Conservation (phyloP, 2,113 vertebrate genomes). For the Chaenogobius annularis region DNA sequence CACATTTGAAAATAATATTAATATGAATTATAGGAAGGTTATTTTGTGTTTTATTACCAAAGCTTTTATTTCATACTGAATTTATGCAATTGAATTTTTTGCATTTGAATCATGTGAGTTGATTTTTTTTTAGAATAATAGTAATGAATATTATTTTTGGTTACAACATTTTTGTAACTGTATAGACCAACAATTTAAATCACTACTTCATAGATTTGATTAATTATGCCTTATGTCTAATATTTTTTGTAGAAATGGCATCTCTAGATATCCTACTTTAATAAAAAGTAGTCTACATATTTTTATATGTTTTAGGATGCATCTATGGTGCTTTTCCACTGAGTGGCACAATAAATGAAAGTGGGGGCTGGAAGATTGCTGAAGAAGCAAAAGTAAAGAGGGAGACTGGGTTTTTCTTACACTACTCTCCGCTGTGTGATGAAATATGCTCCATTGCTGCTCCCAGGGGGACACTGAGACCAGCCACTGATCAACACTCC, state of each 20-base stretch:
- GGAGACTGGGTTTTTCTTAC: slow-evolving; percentile 38
- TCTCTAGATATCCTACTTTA: not conserved
- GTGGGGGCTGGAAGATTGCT: slow-evolving; percentile 46
- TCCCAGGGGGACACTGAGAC: slow-evolving; percentile 36
- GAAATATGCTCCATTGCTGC: slow-evolving; percentile 53
- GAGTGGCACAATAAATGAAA: slow-evolving; percentile 5
- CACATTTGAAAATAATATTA: too few relatives aligned
- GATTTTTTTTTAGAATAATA: too few relatives aligned
- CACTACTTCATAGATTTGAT: too few relatives aligned
- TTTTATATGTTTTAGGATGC: not conserved
- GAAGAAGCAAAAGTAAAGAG: slow-evolving; percentile 52
- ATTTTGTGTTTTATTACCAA: too few relatives aligned
- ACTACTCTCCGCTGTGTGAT: slow-evolving; percentile 53
- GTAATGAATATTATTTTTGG: too few relatives aligned
- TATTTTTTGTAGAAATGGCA: not conserved
- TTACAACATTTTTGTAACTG: too few relatives aligned
- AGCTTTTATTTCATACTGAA: too few relatives aligned
- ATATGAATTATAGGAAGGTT: too few relatives aligned
- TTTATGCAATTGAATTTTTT: too few relatives aligned
- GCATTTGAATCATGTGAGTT: too few relatives aligned
- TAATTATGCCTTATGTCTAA: too few relatives aligned
- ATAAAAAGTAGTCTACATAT: not conserved
- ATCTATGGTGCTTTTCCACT: not conserved
- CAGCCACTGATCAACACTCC: slow-evolving; percentile 34
- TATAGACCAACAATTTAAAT: too few relatives aligned